Evolutionary conservation across 2,113 vertebrate species (phyloP), one percentile per base, ranked within the genome.

Genomic region (Pelecanoides urinatrix): DNA sequence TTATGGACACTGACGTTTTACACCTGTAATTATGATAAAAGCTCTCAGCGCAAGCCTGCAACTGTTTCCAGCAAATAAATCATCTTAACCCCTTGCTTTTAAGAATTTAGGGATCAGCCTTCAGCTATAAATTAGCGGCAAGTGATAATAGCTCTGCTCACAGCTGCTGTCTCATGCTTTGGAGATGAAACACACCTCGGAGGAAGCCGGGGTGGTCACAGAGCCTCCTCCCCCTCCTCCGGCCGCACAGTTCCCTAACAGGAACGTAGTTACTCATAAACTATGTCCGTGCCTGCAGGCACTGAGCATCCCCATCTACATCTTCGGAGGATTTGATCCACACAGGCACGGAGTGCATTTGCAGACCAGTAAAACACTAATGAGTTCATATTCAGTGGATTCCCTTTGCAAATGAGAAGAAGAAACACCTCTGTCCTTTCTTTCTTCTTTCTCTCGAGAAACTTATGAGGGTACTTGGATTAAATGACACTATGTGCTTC

Each of bases 21-120:
- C 86, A 94, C 90, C 95, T 90, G 92, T 96, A 94, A 96, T 94
- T 92, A 87, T 96, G 92, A 94, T 94, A 92, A 96, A 90, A 96
- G 92, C 90, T 92, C 95, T 90, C 86, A 90, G 58, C 49, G 2
- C 68, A 67, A 90, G 82, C 73, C 59, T 52, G 52, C 1, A 6
- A 26, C 56, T 58, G 63, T 67, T 94, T 84, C 86, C 90, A 92
- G 78, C 30, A 38, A 84, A 73, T 96, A 90, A 94, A 96, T 94
- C 92, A 92, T 27, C 82, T 52, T 84, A 80, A 71, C 73, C 82
- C 68, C 62, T 94, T 67, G 68, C 92, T 94, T 80, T 92, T 80
- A 96, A 73, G 86, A 90, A 87, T 84, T 72, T 79, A 62, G 63
- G 67, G 82, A 80, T 76, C 82, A 85, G 47, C 77, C 20, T 42